Conservation (phyloP, 2,888 invertebrate genomes). For the Trichacis sp. region DNA sequence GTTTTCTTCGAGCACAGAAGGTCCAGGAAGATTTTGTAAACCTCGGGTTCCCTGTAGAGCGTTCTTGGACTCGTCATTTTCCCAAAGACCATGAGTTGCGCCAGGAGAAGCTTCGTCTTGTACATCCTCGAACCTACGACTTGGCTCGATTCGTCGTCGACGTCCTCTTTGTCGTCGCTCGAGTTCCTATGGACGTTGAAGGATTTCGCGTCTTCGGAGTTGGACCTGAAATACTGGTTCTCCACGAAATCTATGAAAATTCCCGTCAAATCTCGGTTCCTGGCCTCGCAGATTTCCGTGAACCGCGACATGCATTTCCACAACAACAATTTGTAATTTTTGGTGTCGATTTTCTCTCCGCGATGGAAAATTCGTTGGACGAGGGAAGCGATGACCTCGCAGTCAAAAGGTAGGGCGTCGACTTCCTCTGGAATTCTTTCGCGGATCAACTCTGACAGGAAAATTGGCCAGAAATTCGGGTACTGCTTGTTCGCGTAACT, state of each 20-base stretch:
- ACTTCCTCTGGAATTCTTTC: constrained; percentile 70
- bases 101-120: constrained; percentile 71
- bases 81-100: constrained; percentile 81
- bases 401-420: constrained; percentile 56
- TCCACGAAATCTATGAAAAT: constrained; percentile 86
- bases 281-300: constrained; percentile 81
- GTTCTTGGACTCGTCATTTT: constrained; percentile 86
- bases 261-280: constrained; percentile 83
- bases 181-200: constrained; percentile 71
- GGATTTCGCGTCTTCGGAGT: constrained; percentile 72
- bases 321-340: constrained; percentile 83
- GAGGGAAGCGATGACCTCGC: constrained; percentile 50
- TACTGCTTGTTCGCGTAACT: constrained; percentile 74
- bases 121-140: constrained; percentile 32
- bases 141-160: constrained; percentile 39
- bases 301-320: constrained; percentile 84
- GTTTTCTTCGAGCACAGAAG: constrained; percentile 83
- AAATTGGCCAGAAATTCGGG: constrained; percentile 81
- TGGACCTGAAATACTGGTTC: constrained; percentile 74
- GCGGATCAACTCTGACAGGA: constrained; percentile 72
- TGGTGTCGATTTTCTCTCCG: constrained; percentile 76
- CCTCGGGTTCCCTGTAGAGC: constrained; percentile 80
- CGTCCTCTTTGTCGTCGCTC: constrained; percentile 14
- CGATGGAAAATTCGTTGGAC: constrained; percentile 61
- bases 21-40: constrained; percentile 82